phyloP scores from a whole-genome alignment of 2,797 vertebrate species.

The Pelobates cultripes region DNA sequence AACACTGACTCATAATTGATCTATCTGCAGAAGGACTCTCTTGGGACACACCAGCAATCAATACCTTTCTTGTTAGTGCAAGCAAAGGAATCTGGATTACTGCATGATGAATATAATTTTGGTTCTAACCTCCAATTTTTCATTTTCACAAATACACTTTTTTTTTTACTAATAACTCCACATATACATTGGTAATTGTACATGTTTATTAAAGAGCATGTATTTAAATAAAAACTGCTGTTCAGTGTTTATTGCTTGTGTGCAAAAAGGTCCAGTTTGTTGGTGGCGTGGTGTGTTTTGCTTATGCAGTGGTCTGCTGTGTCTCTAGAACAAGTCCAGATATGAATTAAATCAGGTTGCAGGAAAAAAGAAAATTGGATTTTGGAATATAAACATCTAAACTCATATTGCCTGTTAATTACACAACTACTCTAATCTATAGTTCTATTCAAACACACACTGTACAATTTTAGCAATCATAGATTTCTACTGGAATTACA shows the following conservation, averaged over 20 bases:
- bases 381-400: background rate
- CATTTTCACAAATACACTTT: conserved; percentile 11
- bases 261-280: background rate
- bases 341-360: background rate
- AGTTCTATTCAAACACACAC: background rate
- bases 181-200: conserved; percentile 22
- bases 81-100: conserved; percentile 40
- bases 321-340: background rate
- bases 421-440: background rate
- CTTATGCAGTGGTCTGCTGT: background rate
- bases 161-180: conserved; percentile 16
- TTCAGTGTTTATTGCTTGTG: background rate
- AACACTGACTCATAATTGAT: conserved; percentile 50
- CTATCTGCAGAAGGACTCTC: conserved; percentile 40
- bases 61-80: conserved; percentile 52
- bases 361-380: background rate
- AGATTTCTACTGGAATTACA: background rate
- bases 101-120: conserved; percentile 32
- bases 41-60: conserved; percentile 36
- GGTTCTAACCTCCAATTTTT: conserved; percentile 25
- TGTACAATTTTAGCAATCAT: conserved; percentile 4
- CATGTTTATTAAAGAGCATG: background rate
- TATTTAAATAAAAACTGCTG: background rate
- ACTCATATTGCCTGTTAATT: background rate
- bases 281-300: too few species aligned